Evolutionary conservation across 2,888 invertebrate species (phyloP).

Genomic region (Prenolepis imparis): DNA sequence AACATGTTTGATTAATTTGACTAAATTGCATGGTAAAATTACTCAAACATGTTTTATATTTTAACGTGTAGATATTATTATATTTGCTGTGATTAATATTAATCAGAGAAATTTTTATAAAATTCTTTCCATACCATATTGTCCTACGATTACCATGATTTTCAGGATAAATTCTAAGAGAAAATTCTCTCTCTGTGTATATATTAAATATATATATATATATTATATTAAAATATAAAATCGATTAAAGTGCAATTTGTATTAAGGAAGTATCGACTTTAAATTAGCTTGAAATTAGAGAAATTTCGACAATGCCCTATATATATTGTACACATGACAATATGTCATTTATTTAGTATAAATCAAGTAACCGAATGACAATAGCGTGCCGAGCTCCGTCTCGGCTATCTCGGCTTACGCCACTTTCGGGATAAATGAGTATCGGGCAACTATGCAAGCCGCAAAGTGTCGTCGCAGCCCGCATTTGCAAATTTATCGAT

Average conservation of each 20-base stretch:
- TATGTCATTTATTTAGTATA: slow-evolving; percentile 13
- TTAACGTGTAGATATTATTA: too few relatives aligned
- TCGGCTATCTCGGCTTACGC: neutral
- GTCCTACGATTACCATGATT: too few relatives aligned
- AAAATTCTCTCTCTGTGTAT: too few relatives aligned
- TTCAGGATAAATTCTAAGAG: too few relatives aligned
- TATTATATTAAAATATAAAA: neutral
- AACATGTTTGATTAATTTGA: too few relatives aligned
- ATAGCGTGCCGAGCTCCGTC: neutral
- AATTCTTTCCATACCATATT: too few relatives aligned
- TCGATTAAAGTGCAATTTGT: neutral
- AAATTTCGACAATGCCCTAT: neutral
- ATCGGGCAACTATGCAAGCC: slow-evolving; percentile 32
- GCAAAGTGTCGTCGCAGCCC: slow-evolving; percentile 32
- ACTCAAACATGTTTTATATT: too few relatives aligned
- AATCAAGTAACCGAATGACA: neutral
- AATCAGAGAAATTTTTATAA: too few relatives aligned
- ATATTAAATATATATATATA: too few relatives aligned
- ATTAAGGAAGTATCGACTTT: neutral
- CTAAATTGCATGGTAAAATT: too few relatives aligned
- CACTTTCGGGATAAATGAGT: slow-evolving; percentile 25
- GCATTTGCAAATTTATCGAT: slow-evolving; percentile 63
- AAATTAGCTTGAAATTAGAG: neutral
- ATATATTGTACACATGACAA: neutral
- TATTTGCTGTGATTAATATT: too few relatives aligned